Base-by-base conservation (phyloP, 2,888 invertebrate genomes). In the Micoletzkya japonica region DNA sequence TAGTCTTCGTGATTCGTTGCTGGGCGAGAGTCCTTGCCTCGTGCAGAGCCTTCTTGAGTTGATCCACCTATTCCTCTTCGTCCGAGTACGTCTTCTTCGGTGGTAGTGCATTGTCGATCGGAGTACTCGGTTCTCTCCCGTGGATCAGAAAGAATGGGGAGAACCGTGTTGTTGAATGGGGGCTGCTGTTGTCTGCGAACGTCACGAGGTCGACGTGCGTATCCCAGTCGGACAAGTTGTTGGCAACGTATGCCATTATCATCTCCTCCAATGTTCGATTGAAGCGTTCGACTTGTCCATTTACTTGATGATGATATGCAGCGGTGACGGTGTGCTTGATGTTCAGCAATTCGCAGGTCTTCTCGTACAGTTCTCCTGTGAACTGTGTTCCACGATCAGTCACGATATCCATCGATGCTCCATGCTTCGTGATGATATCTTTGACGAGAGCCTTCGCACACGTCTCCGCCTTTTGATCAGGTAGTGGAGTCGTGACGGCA, bases 401-500 rank as follows among this genome's bases (percentile, higher is more conserved):
- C 4, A 59, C 37, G n/a, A 59, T 4, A 2, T 4, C 20, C 24
- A 17, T 28, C 2, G 59, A 37, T 4, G 28, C 30, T 34, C 59
- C 59, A 37, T 59, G 59, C n/a, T 59, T 59, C 4, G 59, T 24
- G 24, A 59, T 37, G 4, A 59, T 37, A 10, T 59, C 59, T 26
- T 36, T 24, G 36, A 59, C 37, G 14, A 59, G 37, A 26, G 7
- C 37, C n/a, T 59, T 36, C 3, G 59, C 59, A 3, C 28, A n/a
- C 14, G 49, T 61, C 17, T 44, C 61, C 14, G 61, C 28, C 44
- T 36, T 17, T 28, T 61, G 81, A 50, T 85, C 80, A 0, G 81
- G 81, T 20, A 86, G 58, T 2, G 85, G 76, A 36, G 86, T 50
- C 56, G 77, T 74, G 75, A 80, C 36, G 61, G 72, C 70, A 52